Percentiles rank a stretch among this genome's conserved stretches.
These are phyloP conservation scores for Tadarida brasiliensis DNA, from an alignment of 2,797 vertebrate genomes.

Conservation along the genomic window DNA sequence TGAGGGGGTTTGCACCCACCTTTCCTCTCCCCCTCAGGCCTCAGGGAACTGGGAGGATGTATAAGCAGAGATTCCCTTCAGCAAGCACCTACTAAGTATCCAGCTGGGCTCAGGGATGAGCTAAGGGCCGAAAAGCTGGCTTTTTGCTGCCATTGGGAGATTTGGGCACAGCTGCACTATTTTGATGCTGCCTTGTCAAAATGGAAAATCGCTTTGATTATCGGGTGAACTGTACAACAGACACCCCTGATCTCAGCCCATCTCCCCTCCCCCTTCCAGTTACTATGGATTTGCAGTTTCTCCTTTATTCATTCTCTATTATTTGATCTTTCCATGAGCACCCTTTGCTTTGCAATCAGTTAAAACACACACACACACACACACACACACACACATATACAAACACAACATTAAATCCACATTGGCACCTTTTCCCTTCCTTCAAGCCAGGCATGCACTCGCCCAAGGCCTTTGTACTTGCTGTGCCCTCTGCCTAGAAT, in stretches of 20 bases:
- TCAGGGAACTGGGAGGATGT: neutral
- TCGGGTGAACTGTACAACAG: neutral
- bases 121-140: accelerated
- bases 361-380: neutral
- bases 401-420: neutral
- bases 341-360: neutral
- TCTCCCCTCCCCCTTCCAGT: neutral
- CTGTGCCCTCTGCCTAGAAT: neutral
- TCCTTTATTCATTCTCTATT: neutral
- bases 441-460: neutral
- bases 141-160: accelerated
- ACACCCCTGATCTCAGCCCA: neutral
- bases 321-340: neutral
- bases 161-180: neutral
- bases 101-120: neutral
- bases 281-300: neutral
- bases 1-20: slow-evolving; percentile 39
- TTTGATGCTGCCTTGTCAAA: slow-evolving; percentile 55
- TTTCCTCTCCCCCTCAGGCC: neutral
- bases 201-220: neutral
- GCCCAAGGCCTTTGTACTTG: slow-evolving; percentile 25
- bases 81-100: neutral
- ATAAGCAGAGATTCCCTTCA: neutral
- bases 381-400: neutral
- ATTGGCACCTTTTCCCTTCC: neutral